Base-by-base conservation (phyloP, 2,888 invertebrate genomes). In the Odontocerum albicorne region DNA sequence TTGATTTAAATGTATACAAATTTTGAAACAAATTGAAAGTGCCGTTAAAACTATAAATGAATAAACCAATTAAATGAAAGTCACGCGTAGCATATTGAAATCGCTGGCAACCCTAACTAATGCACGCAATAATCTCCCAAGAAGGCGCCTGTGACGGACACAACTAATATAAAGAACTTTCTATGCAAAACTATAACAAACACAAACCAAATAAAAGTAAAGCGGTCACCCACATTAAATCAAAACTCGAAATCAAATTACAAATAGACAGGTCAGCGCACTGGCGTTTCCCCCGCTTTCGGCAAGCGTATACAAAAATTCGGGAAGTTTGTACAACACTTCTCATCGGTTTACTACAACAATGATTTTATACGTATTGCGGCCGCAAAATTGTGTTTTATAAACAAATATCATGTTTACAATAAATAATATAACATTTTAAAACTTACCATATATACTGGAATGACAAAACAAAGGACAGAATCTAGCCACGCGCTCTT, bases 401-500 rank as follows among this genome's bases (percentile, higher is more conserved):
- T 6, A 38, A 19, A 39, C 6, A n/a, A 15, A 27, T 22, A 39
- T 39, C 19, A 16, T 38, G 15, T 19, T 10, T 20, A n/a, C 17
- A 13, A 38, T 19, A 15, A 36, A 39, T 12, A 27, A 27, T 8
- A 40, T 36, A 36, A 33, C 39, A 43, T 47, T 53, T 54, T 33
- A 36, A 54, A 49, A 74, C 76, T 76, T 64, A 77, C 76, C 75
- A 74, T 74, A 72, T 72, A 71, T 72, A 71, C 63, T 73, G 60
- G 72, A 74, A 74, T 75, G 75, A 72, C 74, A 77, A 73, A 78
- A 78, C 77, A 78, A 77, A 78, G 77, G 46, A 51, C 22, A 73
- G 68, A 71, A 69, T 71, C 70, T 74, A 75, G 77, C 77, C 77
- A 78, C 77, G 77, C 77, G 77, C 77, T 77, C 75, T 74, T 73